These are phyloP conservation scores for Meles meles DNA, from an alignment of 2,113 vertebrate species.

Conservation along the genomic window DNA sequence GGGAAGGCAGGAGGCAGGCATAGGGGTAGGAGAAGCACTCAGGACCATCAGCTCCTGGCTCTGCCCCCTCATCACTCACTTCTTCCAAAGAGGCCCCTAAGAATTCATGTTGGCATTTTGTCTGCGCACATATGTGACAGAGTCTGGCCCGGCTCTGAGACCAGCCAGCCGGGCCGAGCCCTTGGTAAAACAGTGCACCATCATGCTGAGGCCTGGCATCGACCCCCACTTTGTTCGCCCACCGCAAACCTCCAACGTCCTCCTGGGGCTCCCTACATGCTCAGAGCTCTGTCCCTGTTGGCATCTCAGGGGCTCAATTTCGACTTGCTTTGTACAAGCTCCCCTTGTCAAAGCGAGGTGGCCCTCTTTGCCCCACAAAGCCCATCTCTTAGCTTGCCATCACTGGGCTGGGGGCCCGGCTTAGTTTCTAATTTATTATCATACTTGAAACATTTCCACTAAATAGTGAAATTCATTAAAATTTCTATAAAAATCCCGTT, in stretches of 20 bases:
- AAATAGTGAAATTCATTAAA: background rate
- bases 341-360: background rate
- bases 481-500: background rate
- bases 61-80: rapidly evolving
- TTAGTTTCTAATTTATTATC: background rate
- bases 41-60: rapidly evolving
- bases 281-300: rapidly evolving
- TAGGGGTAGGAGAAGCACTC: rapidly evolving
- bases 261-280: background rate
- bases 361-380: background rate
- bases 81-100: rapidly evolving
- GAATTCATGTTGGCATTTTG: rapidly evolving
- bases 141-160: background rate
- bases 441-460: background rate
- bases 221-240: background rate
- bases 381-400: background rate
- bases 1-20: background rate
- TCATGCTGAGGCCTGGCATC: rapidly evolving
- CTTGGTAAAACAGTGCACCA: background rate
- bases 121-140: background rate
- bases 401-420: background rate
- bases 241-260: background rate
- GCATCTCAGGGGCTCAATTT: background rate
- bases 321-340: background rate
- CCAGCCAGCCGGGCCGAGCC: background rate